These are phyloP conservation scores for Turnix velox DNA, from an alignment of 2,113 vertebrate genomes.

Conservation along the genomic window DNA sequence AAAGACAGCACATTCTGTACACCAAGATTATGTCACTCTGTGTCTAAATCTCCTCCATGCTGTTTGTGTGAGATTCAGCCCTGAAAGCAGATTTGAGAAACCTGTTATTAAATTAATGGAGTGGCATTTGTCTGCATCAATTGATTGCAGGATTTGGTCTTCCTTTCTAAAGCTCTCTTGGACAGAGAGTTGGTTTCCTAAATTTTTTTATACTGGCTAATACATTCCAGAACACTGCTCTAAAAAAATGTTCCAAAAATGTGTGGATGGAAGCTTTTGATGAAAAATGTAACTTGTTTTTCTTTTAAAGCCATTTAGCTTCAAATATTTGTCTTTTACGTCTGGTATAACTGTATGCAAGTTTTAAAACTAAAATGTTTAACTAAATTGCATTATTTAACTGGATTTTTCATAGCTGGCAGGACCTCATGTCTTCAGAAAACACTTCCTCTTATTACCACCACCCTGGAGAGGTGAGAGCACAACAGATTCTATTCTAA, in stretches of 20 bases:
- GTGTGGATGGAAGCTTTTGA: background rate
- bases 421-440: background rate
- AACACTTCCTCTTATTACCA: background rate
- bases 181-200: background rate
- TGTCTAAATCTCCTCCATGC: background rate
- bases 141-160: conserved; percentile 46
- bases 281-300: background rate
- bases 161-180: conserved; percentile 24
- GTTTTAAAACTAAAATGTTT: background rate
- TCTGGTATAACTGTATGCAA: background rate
- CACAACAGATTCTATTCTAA: background rate
- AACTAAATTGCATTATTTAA: background rate
- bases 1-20: background rate
- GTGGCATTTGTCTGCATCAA: conserved; percentile 22
- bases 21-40: background rate
- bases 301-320: background rate
- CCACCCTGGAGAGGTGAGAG: background rate
- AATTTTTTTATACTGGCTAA: background rate
- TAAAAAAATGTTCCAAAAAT: background rate
- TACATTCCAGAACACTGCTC: background rate
- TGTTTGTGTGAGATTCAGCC: background rate
- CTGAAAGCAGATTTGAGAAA: conserved; percentile 29
- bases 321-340: background rate
- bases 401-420: background rate
- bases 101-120: conserved; percentile 47